Evolutionary conservation across 2,113 vertebrate species (phyloP).

Genomic region (Ariopsis seemanni): DNA sequence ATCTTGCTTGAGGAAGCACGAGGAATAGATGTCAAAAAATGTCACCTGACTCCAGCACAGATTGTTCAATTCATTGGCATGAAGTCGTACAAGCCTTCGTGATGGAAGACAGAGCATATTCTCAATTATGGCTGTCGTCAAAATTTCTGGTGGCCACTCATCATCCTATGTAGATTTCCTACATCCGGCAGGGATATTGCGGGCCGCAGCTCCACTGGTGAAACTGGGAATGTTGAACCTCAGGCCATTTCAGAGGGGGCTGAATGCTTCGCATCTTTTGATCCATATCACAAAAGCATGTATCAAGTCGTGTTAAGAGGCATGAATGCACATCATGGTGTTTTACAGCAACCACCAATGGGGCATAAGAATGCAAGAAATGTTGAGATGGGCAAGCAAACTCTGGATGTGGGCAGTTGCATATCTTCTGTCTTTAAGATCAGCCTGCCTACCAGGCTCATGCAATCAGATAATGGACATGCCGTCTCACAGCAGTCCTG

Average conservation of each 20-base stretch:
- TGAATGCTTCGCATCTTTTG: not conserved
- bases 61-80: not conserved
- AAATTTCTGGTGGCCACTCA: too few species aligned
- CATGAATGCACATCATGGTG: not conserved
- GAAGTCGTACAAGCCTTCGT: too few species aligned
- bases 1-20: not conserved
- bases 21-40: not conserved
- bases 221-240: not conserved
- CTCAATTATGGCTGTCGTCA: too few species aligned
- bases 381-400: not conserved
- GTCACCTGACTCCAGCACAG: not conserved
- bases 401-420: not conserved
- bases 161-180: not conserved
- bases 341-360: not conserved
- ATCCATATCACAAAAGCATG: not conserved
- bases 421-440: not conserved
- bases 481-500: not conserved
- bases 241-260: not conserved
- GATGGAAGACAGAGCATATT: too few species aligned
- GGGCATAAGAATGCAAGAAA: not conserved
- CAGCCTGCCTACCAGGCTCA: not conserved
- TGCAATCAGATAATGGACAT: not conserved
- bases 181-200: not conserved
- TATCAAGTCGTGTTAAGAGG: not conserved
- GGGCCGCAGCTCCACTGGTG: not conserved